Evolutionary conservation across 2,888 invertebrate species (phyloP).

Genomic region (Diloba caeruleocephala): DNA sequence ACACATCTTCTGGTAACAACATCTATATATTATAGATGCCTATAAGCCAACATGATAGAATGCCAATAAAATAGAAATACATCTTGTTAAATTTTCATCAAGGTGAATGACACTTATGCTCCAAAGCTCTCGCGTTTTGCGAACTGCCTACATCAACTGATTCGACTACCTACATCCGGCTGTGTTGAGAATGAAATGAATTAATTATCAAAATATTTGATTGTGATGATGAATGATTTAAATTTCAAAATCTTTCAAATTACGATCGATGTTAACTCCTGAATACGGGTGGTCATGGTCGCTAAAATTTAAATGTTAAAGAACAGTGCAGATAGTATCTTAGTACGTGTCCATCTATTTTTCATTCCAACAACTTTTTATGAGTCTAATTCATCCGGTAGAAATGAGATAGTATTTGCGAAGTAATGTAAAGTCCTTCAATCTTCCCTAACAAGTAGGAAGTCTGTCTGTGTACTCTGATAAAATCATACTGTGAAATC

Average conservation of each 20-base stretch:
- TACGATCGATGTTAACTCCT: constrained; percentile 5
- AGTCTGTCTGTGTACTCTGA: too few species aligned
- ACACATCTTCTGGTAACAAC: constrained; percentile 9
- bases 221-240: too few species aligned
- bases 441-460: too few species aligned
- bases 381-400: too few species aligned
- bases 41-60: constrained; percentile 28
- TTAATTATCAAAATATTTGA: constrained; percentile 7
- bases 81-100: constrained; percentile 14
- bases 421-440: too few species aligned
- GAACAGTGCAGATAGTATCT: constrained; percentile 2
- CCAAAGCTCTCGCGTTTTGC: constrained; percentile 18
- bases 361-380: too few species aligned
- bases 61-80: constrained; percentile 40
- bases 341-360: too few species aligned
- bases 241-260: constrained; percentile 16
- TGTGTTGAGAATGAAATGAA: constrained; percentile 13
- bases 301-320: constrained; percentile 16
- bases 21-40: constrained; percentile 10
- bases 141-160: constrained; percentile 31
- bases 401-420: too few species aligned
- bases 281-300: constrained; percentile 34
- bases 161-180: constrained; percentile 37
- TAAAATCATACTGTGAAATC: too few species aligned
- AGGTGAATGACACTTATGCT: constrained; percentile 46